Evolutionary conservation across 2,888 invertebrate species (phyloP), one percentile per base, ranked within the genome.

Genomic region (Microctonus brassicae): DNA sequence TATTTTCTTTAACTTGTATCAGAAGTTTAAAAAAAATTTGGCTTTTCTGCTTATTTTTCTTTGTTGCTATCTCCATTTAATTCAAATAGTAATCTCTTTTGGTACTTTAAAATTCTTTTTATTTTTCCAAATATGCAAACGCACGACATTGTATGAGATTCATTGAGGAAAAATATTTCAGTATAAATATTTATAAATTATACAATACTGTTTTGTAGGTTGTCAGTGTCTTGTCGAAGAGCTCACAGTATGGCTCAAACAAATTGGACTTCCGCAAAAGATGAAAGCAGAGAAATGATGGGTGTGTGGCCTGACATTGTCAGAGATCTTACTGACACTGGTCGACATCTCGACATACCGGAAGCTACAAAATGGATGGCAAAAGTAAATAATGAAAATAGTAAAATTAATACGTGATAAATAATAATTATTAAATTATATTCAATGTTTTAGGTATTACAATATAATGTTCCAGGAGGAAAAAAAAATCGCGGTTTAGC

Each of bases 381-480:
- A 69, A 94, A 94, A 90, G 93, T 94, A 89, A 55, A 4, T 9
- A 17, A 58, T 36, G 3, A 22, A 39, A 26, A 24, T 47, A 22
- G 22, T 53, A 1, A 64, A 53, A 58, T n/a, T n/a, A n/a, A n/a
- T n/a, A n/a, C n/a, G n/a, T n/a, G n/a, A n/a, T n/a, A n/a, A n/a
- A n/a, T n/a, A 60, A 42, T 47, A 52, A 52, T 63, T 61, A 34
- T 22, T 10, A 7, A 66, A 67, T 39, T 47, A 26, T 26, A 29
- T 29, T 69, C 2, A 29, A 4, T 71, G 22, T 73, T 89, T 7
- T 86, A 95, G 95, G 91, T 94, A 24, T 88, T 97, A 75, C 95
- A 97, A 87, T 97, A 97, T 88, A 98, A 97, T 88, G 95, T 97
- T 4, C 95, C 96, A 0, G 92, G 92, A 80, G 98, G 98, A 1